A percentile compares a stretch with the other conserved stretches of the same genome.
Conservation (phyloP, 1,140 invertebrate genomes). For the Fopius arisanus region DNA sequence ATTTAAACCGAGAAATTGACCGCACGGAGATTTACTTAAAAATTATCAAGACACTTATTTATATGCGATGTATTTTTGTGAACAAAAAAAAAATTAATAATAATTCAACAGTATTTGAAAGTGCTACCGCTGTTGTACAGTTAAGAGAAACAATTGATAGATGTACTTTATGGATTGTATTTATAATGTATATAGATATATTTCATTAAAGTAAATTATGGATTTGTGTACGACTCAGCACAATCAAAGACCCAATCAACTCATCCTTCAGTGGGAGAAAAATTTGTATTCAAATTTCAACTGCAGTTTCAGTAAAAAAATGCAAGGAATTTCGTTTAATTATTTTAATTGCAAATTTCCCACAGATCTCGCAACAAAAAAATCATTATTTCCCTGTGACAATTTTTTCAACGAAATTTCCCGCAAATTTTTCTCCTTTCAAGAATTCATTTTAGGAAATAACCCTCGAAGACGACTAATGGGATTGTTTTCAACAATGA, state of each 20-base stretch:
- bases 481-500: no score
- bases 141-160: constrained; percentile 46
- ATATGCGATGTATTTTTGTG: constrained; percentile 29
- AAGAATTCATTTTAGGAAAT: no score
- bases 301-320: no score
- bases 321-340: no score
- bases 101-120: constrained; percentile 24
- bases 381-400: no score
- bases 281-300: no score
- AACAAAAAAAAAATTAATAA: constrained; percentile 21
- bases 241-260: constrained; percentile 21
- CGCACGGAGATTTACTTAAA: constrained; percentile 9
- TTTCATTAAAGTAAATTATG: constrained; percentile 62
- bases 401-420: no score
- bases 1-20: neutral
- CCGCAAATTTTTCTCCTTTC: no score
- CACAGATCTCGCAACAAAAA: no score
- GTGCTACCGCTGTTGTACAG: constrained; percentile 56
- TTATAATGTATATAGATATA: constrained; percentile 65
- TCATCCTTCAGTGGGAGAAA: neutral
- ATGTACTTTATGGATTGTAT: constrained; percentile 59
- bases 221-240: constrained; percentile 55
- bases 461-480: no score
- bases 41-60: constrained; percentile 20
- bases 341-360: no score